phyloP scores from a whole-genome alignment of 2,888 invertebrate genomes.

The Thymelicus lineola region DNA sequence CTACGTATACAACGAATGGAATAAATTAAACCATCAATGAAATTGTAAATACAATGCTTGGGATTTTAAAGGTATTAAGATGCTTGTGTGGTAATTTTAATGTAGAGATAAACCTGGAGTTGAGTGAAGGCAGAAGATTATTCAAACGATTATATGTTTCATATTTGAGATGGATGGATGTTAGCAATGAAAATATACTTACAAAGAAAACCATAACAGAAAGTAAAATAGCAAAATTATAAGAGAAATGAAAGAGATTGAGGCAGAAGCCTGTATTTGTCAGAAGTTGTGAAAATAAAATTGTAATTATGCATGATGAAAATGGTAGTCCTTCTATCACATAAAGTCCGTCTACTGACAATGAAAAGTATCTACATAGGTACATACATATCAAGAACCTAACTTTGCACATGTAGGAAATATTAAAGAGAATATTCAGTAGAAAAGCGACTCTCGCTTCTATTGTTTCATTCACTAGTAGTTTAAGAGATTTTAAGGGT shows the following conservation, averaged over 20 bases:
- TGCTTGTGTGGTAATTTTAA: conserved; percentile 20
- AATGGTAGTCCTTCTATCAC: conserved; percentile 46
- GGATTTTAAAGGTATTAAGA: conserved; percentile 16
- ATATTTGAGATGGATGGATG: too few species aligned
- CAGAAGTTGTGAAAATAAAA: conserved; percentile 62
- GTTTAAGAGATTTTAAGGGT: conserved; percentile 37
- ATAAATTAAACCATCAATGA: conserved; percentile 16
- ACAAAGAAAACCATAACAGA: background rate
- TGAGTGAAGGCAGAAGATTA: background rate
- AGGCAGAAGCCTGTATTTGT: conserved; percentile 71
- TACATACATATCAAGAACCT: conserved; percentile 21
- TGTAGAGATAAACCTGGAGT: background rate
- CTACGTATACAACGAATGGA: conserved; percentile 77
- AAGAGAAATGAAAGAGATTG: background rate
- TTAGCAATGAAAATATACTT: too few species aligned
- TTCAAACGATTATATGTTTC: background rate
- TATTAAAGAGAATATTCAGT: conserved; percentile 27
- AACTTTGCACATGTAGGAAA: conserved; percentile 19
- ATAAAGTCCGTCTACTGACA: background rate
- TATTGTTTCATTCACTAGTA: conserved; percentile 40
- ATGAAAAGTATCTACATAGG: conserved; percentile 3
- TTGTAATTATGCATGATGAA: conserved; percentile 18
- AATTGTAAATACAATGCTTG: conserved; percentile 28
- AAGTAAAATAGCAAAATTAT: background rate
- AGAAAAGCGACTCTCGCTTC: conserved; percentile 33